phyloP scores from a whole-genome alignment of 2,797 vertebrate genomes.

The Macroramphosus scolopax region DNA sequence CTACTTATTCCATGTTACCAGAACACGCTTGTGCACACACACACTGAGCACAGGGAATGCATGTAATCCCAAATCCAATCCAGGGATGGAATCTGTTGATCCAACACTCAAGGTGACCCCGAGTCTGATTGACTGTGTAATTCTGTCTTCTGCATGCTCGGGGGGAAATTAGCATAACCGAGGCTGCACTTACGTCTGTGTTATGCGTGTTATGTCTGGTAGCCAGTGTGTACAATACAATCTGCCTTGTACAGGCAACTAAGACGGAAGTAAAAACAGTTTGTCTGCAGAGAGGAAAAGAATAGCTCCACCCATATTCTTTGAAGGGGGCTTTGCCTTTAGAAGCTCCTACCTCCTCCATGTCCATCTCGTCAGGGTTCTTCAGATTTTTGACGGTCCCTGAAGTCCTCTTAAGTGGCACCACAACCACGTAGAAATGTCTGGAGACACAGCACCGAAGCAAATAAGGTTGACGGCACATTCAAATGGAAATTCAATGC shows the following conservation, averaged over 20 bases:
- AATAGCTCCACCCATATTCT: too few relatives aligned
- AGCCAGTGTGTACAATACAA: constrained; percentile 25
- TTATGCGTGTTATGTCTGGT: constrained; percentile 20
- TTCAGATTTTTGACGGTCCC: constrained; percentile 84
- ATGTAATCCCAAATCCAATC: constrained; percentile 68
- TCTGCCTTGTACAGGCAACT: constrained; percentile 25
- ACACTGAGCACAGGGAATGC: constrained; percentile 43
- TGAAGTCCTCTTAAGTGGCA: constrained; percentile 84
- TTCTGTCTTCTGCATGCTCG: constrained; percentile 55
- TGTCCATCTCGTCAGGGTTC: constrained; percentile 94
- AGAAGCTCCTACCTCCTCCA: constrained; percentile 87
- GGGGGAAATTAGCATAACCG: constrained; percentile 43
- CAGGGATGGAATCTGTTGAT: constrained; percentile 50
- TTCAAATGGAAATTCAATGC: too few relatives aligned
- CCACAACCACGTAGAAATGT: constrained; percentile 91
- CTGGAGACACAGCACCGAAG: constrained; percentile 62
- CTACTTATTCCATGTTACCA: constrained; percentile 44
- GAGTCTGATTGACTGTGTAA: constrained; percentile 47
- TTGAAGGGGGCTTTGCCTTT: too few relatives aligned
- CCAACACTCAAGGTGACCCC: constrained; percentile 67
- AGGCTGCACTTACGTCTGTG: constrained; percentile 34
- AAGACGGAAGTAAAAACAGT: constrained; percentile 10
- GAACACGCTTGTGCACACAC: constrained; percentile 6
- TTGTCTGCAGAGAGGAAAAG: background rate
- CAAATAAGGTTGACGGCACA: too few relatives aligned